Base-by-base conservation (phyloP, 1,140 invertebrate genomes). In the Bombus haemorrhoidalis region DNA sequence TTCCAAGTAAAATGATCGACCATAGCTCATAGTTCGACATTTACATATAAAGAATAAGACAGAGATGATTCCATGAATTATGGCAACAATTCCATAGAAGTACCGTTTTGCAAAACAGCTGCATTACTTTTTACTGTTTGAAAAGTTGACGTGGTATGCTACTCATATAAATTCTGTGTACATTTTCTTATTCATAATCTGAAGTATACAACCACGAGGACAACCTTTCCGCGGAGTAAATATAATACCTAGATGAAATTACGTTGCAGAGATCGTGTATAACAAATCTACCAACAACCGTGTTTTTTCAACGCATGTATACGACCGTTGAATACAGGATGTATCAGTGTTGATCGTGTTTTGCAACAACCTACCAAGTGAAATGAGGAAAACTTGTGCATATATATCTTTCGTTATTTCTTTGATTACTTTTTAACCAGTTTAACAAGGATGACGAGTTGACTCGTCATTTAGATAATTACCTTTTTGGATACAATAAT, bases 1-100 rank as follows among this genome's bases (percentile, higher is more conserved):
- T 66, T 15, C 25, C 2, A 3, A 22, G 22, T 47, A 32, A 47
- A 79, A 80, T 59, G 71, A 47, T 41, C 32, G 32, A 64, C 68
- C 69, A 77, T 77, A 89, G 39, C 62, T 78, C 75, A 64, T 66
- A 64, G 75, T 85, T 74, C 62, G 37, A 59, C 2, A 34, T 32
- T 83, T 59, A 41, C 37, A 5, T 66, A 37, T 41, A 41, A 62
- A 71, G 66, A 22, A 22, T 39, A 39, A 76, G 37, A n/a, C 2
- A 12, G 0, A 28, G 18, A 34, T 13, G 25, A 53, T 39, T 66
- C 37, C 34, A n/a, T 41, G 10, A 28, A 66, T 32, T 47, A 37
- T 8, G 32, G 32, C 47, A 43, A 34, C 13, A 5, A 71, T 39
- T 41, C 32, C 8, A 28, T 57, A 57, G 34, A 34, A 18, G 32